A percentile compares a stretch with the other conserved stretches of the same genome.
These are phyloP conservation scores for Charina bottae DNA, from an alignment of 2,113 vertebrate genomes.

Conservation along the genomic window DNA sequence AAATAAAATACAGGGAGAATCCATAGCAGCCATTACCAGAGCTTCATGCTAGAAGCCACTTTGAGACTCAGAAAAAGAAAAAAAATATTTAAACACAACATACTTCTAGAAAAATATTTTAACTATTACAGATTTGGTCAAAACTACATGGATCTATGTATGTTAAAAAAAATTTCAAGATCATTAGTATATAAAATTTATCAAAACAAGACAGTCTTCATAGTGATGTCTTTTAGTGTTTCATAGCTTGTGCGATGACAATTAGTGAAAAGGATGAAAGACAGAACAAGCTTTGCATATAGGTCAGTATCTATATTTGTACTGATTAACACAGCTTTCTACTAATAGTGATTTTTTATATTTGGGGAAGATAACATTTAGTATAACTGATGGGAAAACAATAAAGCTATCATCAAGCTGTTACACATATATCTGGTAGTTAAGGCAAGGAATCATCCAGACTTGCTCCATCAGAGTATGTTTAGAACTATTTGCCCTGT, in stretches of 20 bases:
- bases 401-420: no score
- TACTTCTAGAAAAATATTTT: background rate
- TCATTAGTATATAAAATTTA: conserved; percentile 58
- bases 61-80: background rate
- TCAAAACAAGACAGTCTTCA: conserved; percentile 60
- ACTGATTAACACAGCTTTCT: conserved; percentile 57
- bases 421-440: no score
- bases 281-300: conserved; percentile 69
- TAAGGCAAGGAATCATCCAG: no score
- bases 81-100: background rate
- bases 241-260: conserved; percentile 74
- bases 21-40: background rate
- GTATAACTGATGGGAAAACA: background rate
- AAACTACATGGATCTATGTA: background rate
- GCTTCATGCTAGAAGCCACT: background rate
- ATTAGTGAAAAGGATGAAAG: conserved; percentile 75
- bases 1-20: background rate
- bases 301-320: conserved; percentile 70
- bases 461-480: no score
- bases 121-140: background rate
- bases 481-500: background rate
- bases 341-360: conserved; percentile 56
- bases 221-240: conserved; percentile 64
- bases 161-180: conserved; percentile 24
- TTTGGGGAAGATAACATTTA: conserved; percentile 45